Conservation (phyloP, 2,113 vertebrate species). For the Gobiocypris rarus region DNA sequence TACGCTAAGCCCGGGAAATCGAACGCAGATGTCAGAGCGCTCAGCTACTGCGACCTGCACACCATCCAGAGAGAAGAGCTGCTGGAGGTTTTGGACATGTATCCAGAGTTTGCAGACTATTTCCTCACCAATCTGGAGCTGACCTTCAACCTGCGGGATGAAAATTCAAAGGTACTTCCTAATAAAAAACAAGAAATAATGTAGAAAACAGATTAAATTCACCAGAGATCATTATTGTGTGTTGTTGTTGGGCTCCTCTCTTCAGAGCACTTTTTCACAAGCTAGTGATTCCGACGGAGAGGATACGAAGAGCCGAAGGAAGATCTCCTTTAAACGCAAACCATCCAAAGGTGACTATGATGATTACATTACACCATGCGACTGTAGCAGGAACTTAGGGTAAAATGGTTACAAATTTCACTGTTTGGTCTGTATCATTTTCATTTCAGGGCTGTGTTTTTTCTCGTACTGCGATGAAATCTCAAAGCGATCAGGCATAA, state of each 20-base stretch:
- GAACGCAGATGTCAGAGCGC: conserved; percentile 92
- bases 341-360: conserved; percentile 82
- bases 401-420: neutral
- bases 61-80: conserved; percentile 96
- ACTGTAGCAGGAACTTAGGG: neutral
- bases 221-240: neutral
- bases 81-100: conserved; percentile 97
- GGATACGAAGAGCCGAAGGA: conserved; percentile 83
- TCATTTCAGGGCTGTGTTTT: too few relatives aligned
- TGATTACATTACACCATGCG: neutral
- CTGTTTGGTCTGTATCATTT: too few relatives aligned
- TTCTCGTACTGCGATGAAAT: too few relatives aligned
- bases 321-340: conserved; percentile 91
- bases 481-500: too few relatives aligned
- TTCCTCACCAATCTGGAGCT: conserved; percentile 96
- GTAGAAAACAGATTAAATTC: neutral
- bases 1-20: conserved; percentile 95
- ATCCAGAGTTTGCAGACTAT: conserved; percentile 95
- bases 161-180: conserved; percentile 82
- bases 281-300: conserved; percentile 82
- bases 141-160: conserved; percentile 96
- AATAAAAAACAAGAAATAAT: too few relatives aligned
- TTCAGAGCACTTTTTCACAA: conserved; percentile 65
- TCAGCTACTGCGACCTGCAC: conserved; percentile 97
- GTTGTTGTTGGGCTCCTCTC: neutral